phyloP scores from a whole-genome alignment of 2,113 vertebrate genomes.

The Noctilio leporinus region DNA sequence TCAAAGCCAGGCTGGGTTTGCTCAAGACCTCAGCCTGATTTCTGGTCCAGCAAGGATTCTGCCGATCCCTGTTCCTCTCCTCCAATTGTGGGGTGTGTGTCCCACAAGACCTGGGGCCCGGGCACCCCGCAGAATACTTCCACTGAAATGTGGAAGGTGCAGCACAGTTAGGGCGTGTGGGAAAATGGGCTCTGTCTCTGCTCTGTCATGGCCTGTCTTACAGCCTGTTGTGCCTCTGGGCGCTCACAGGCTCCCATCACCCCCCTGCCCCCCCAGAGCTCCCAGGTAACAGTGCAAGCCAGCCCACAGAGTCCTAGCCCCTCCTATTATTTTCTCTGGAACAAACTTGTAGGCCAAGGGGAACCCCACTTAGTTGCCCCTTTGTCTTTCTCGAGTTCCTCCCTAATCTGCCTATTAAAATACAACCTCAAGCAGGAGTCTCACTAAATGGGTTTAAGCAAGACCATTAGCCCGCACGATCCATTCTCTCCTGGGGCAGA shows the following conservation, averaged over 20 bases:
- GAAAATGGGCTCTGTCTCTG: neutral
- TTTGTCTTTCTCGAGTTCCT: slow-evolving; percentile 30
- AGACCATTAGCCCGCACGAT: slow-evolving; percentile 28
- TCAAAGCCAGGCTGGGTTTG: neutral
- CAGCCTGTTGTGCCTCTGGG: neutral
- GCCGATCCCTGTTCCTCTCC: accelerated
- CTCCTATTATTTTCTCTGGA: neutral
- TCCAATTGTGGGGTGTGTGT: neutral
- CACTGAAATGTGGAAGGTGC: neutral
- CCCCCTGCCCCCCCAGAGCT: accelerated
- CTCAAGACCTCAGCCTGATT: neutral
- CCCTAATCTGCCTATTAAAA: slow-evolving; percentile 39
- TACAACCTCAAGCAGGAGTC: slow-evolving; percentile 11
- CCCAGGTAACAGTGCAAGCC: neutral
- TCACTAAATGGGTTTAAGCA: slow-evolving; percentile 60
- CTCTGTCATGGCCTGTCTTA: neutral
- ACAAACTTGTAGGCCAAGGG: neutral
- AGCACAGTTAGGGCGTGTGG: neutral
- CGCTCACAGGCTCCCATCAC: neutral
- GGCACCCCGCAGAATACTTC: neutral
- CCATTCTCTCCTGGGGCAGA: slow-evolving; percentile 44
- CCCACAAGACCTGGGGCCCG: neutral
- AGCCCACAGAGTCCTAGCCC: neutral
- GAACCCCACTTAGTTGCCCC: neutral
- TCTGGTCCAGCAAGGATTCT: neutral